Percentiles rank a stretch among this genome's conserved stretches.
Evolutionary conservation across 2,888 invertebrate species (phyloP).

Genomic region (Hirtodrosophila histrioides): DNA sequence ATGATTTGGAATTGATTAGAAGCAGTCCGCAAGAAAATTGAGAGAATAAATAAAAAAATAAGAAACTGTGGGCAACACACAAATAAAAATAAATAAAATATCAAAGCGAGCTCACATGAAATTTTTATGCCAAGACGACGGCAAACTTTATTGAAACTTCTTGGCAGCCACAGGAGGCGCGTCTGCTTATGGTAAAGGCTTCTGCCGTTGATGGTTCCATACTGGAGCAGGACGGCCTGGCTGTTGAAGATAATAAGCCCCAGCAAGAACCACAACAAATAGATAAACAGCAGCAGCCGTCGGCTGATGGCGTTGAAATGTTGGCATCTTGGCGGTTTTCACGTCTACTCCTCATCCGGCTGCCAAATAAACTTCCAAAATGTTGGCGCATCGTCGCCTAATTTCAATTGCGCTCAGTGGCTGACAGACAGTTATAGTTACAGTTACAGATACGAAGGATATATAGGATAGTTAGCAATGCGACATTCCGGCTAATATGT

Average conservation of each 20-base stretch:
- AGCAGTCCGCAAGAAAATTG: conserved; percentile 44
- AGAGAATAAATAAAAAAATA: conserved; percentile 24
- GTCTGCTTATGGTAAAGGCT: conserved; percentile 50
- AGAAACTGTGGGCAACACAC: conserved; percentile 29
- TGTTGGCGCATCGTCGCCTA: conserved; percentile 73
- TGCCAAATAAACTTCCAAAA: conserved; percentile 77
- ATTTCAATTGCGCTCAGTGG: conserved; percentile 48
- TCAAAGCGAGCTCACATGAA: conserved; percentile 70
- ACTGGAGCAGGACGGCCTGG: conserved; percentile 33
- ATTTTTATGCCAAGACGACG: conserved; percentile 63
- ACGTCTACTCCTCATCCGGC: conserved; percentile 37
- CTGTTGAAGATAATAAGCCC: conserved; percentile 62
- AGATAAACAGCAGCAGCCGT: conserved; percentile 47
- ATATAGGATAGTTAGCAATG: conserved; percentile 37
- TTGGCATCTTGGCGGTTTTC: conserved; percentile 53
- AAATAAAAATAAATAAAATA: conserved; percentile 78
- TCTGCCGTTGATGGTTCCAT: conserved; percentile 30
- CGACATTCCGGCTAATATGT: conserved; percentile 33
- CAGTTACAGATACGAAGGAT: conserved; percentile 31
- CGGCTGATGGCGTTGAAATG: conserved; percentile 55
- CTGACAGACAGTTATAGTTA: conserved; percentile 54
- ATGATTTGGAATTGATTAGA: conserved; percentile 77
- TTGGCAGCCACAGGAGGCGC: conserved; percentile 37
- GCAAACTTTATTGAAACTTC: conserved; percentile 69
- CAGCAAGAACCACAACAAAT: conserved; percentile 38